A percentile compares a stretch with the other conserved stretches of the same genome.
phyloP scores from a whole-genome alignment of 2,888 invertebrate species.

The Chymomyza amoena region DNA sequence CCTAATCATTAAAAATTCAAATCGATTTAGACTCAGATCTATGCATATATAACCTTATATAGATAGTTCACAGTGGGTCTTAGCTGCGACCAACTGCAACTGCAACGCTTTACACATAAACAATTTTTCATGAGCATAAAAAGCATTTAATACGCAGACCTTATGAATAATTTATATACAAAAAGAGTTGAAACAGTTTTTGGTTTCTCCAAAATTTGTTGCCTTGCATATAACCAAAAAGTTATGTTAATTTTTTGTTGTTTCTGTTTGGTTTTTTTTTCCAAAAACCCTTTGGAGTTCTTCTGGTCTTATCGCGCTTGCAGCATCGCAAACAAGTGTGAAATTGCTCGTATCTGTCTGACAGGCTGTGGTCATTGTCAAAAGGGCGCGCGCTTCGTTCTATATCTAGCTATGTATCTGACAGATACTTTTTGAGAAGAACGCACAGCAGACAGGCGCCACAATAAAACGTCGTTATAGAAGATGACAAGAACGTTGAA shows the following conservation, averaged over 20 bases:
- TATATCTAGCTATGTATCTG: conserved; percentile 16
- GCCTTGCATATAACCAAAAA: conserved; percentile 45
- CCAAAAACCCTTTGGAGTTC: conserved; percentile 10
- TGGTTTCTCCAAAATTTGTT: conserved; percentile 18
- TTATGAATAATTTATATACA: conserved; percentile 73
- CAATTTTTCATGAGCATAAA: conserved; percentile 69
- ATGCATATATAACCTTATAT: not conserved
- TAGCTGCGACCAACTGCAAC: not conserved
- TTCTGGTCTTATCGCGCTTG: conserved; percentile 45
- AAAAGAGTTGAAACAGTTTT: conserved; percentile 25
- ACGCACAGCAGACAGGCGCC: conserved; percentile 62
- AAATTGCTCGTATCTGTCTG: conserved; percentile 75
- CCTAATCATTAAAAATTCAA: conserved; percentile 75
- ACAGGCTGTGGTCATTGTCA: conserved; percentile 74
- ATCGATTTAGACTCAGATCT: conserved; percentile 53
- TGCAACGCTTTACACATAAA: conserved; percentile 50
- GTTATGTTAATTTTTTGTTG: conserved; percentile 54
- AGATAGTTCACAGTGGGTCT: not conserved
- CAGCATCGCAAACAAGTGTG: conserved; percentile 64
- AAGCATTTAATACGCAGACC: conserved; percentile 63
- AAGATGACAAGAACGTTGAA: conserved; percentile 51
- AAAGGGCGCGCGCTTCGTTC: conserved; percentile 25
- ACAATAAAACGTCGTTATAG: conserved; percentile 53
- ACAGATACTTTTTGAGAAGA: conserved; percentile 26
- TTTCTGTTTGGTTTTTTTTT: not conserved